Percentiles rank a stretch among this genome's conserved stretches.
Evolutionary conservation across 2,113 vertebrate genomes (phyloP).

Genomic region (Pungitius pungitius): DNA sequence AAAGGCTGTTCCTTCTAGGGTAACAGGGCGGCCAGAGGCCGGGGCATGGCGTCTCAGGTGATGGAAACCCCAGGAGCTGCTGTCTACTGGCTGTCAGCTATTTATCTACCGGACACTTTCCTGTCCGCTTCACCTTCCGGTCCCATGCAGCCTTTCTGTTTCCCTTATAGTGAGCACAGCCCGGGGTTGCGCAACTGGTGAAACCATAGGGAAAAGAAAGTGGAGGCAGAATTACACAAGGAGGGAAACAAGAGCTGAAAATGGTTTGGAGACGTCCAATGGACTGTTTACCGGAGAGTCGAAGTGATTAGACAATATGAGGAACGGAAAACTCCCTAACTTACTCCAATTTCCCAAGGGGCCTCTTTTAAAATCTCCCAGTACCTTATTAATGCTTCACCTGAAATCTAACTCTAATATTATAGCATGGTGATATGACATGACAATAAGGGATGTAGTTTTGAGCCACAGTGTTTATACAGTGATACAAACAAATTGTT

Average conservation of each 20-base stretch:
- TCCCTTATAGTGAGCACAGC: slow-evolving; percentile 6
- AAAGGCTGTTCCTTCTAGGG: slow-evolving; percentile 71
- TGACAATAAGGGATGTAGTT: not conserved
- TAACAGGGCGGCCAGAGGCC: slow-evolving; percentile 59
- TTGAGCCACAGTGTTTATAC: not conserved
- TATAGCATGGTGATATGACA: not conserved
- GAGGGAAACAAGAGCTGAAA: slow-evolving; percentile 22
- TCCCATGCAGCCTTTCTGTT: slow-evolving; percentile 48
- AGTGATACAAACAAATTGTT: not conserved
- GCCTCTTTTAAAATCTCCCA: not conserved
- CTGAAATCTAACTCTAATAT: slow-evolving; percentile 2
- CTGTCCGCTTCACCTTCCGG: slow-evolving; percentile 42
- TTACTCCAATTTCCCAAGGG: not conserved
- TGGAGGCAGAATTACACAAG: not conserved
- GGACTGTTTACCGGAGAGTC: slow-evolving; percentile 31
- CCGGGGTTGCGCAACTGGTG: not conserved
- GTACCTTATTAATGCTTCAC: not conserved
- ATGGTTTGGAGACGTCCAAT: slow-evolving; percentile 18
- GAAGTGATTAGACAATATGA: slow-evolving; percentile 22
- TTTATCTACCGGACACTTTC: slow-evolving; percentile 49
- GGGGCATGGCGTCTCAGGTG: slow-evolving; percentile 65
- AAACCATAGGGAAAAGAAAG: slow-evolving; percentile 20
- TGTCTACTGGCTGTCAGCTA: slow-evolving; percentile 71
- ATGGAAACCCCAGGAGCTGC: slow-evolving; percentile 71
- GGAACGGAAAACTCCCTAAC: not conserved